A percentile compares a stretch with the other conserved stretches of the same genome.
phyloP scores from a whole-genome alignment of 2,113 vertebrate species.

The Mixornis gularis region DNA sequence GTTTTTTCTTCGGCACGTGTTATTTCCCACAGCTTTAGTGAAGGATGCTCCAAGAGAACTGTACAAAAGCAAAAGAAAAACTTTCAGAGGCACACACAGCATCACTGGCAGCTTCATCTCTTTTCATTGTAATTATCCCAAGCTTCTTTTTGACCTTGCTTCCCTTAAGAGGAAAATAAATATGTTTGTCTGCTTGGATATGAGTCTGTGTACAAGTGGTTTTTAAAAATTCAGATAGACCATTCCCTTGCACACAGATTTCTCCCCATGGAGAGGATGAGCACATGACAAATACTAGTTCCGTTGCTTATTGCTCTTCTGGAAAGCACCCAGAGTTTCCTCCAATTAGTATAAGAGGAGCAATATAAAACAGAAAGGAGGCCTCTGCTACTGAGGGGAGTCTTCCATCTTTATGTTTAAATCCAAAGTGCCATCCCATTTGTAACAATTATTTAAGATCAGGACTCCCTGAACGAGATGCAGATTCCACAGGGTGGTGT shows the following conservation, averaged over 20 bases:
- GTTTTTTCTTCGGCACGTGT: not conserved
- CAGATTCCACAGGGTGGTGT: not conserved
- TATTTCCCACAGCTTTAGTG: not conserved
- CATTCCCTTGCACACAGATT: not conserved
- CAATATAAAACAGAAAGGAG: not conserved
- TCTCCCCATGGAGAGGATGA: not conserved
- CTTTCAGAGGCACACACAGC: not conserved
- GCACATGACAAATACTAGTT: slow-evolving; percentile 5
- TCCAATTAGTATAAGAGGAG: not conserved
- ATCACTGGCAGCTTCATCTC: not conserved
- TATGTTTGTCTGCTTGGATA: not conserved
- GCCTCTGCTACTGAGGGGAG: not conserved
- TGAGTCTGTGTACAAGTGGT: not conserved
- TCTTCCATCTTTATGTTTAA: not conserved
- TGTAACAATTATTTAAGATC: not conserved
- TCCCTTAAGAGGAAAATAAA: not conserved
- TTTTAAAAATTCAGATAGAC: slow-evolving; percentile 1
- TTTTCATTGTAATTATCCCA: not conserved
- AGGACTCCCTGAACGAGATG: not conserved
- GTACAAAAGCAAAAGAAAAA: not conserved
- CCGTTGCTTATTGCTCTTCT: not conserved
- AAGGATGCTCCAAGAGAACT: not conserved
- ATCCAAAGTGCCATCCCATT: not conserved
- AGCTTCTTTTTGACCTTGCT: not conserved
- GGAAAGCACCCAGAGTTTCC: slow-evolving; percentile 9